Conservation (phyloP, 2,113 vertebrate genomes). For the Pterocles orientalis region DNA sequence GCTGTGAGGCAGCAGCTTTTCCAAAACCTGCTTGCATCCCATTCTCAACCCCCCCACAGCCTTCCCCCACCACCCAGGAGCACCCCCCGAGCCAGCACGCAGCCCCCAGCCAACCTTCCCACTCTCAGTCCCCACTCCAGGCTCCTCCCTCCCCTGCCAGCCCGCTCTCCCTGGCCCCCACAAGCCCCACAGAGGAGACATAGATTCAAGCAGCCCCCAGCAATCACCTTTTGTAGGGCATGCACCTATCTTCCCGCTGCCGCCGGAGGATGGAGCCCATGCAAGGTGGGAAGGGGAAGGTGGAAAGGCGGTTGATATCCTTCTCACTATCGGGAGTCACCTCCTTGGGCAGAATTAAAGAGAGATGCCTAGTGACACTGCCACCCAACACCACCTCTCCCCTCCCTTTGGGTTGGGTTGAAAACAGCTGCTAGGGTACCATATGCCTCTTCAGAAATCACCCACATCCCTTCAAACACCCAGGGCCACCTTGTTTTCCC, state of each 20-base stretch:
- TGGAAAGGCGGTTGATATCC: constrained; percentile 94
- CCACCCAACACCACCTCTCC: not conserved
- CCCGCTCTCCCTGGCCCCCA: not conserved
- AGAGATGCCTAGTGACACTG: not conserved
- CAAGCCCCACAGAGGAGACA: not conserved
- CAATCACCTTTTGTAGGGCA: constrained; percentile 73
- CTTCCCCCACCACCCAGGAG: not conserved
- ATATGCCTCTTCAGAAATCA: not conserved
- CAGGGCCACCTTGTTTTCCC: not conserved
- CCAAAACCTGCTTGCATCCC: not conserved
- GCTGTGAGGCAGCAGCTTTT: not conserved
- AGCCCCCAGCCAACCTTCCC: not conserved
- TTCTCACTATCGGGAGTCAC: constrained; percentile 79
- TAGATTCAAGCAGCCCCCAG: not conserved
- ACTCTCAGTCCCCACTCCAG: not conserved
- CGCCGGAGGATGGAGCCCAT: constrained; percentile 88
- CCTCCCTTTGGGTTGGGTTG: not conserved
- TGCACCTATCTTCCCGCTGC: constrained; percentile 71
- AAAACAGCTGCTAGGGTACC: not conserved
- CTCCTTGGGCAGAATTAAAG: constrained; percentile 51
- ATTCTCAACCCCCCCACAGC: not conserved
- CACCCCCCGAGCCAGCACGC: not conserved
- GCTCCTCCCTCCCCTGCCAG: not conserved
- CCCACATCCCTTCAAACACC: not conserved
- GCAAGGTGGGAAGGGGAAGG: constrained; percentile 91